Evolutionary conservation across 2,888 invertebrate genomes (phyloP).

Genomic region (Drosophila neotestacea): DNA sequence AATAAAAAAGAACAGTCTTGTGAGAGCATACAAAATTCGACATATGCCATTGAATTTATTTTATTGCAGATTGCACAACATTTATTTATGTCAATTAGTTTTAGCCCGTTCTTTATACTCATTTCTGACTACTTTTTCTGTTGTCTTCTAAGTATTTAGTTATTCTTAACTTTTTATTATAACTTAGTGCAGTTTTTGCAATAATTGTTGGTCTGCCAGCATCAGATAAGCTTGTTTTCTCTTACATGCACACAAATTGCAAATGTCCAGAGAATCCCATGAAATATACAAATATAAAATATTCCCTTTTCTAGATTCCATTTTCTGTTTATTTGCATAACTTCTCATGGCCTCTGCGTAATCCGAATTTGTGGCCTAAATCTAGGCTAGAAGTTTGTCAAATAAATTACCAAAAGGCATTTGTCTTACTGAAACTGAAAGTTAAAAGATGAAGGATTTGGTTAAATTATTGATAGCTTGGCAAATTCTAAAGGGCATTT

Average conservation of each 20-base stretch:
- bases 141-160: constrained; percentile 6
- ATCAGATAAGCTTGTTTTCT: constrained; percentile 19
- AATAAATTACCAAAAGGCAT: constrained; percentile 37
- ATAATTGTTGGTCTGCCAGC: constrained; percentile 28
- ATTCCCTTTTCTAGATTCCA: neutral
- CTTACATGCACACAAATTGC: constrained; percentile 18
- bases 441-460: constrained; percentile 14
- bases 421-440: constrained; percentile 30
- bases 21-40: constrained; percentile 1
- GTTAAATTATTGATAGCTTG: constrained; percentile 45
- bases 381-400: constrained; percentile 35
- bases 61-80: constrained; percentile 52
- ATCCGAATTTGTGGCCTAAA: constrained; percentile 42
- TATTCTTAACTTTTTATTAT: constrained; percentile 3
- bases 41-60: constrained; percentile 42
- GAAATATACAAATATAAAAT: constrained; percentile 7
- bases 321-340: constrained; percentile 8
- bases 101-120: neutral
- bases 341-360: constrained; percentile 29
- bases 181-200: constrained; percentile 26
- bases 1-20: no score
- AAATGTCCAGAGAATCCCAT: constrained; percentile 15
- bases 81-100: constrained; percentile 65
- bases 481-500: constrained; percentile 17
- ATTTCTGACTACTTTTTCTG: constrained; percentile 15